phyloP scores from a whole-genome alignment of 2,888 invertebrate genomes.

The Scrobipalpa costella region DNA sequence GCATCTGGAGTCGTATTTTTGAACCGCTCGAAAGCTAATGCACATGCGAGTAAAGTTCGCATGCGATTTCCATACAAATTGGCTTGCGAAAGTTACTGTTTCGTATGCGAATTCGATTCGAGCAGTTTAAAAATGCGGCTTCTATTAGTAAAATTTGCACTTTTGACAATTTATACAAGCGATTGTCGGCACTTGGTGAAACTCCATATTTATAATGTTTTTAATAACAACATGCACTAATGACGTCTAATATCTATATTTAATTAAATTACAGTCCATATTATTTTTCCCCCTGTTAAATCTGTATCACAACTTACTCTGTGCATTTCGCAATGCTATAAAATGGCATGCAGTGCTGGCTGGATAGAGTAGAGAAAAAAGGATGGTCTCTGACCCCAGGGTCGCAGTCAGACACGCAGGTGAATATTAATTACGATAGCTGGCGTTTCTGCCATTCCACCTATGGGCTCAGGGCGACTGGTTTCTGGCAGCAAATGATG shows the following conservation, averaged over 20 bases:
- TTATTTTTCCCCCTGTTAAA: background rate
- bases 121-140: too few relatives aligned
- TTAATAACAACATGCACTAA: too few relatives aligned
- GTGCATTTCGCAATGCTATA: conserved; percentile 25
- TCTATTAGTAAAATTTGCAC: too few relatives aligned
- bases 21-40: too few relatives aligned
- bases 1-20: too few relatives aligned
- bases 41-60: too few relatives aligned
- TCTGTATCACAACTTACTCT: conserved; percentile 20
- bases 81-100: too few relatives aligned
- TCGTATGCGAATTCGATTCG: too few relatives aligned
- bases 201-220: too few relatives aligned
- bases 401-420: conserved; percentile 31
- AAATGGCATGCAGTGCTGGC: conserved; percentile 19
- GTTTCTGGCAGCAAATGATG: background rate
- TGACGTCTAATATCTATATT: background rate
- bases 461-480: conserved; percentile 6
- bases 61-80: too few relatives aligned
- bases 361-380: conserved; percentile 26
- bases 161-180: too few relatives aligned
- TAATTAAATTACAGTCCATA: background rate
- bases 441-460: conserved; percentile 32
- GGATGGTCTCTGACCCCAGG: conserved; percentile 31
- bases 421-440: conserved; percentile 33
- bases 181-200: too few relatives aligned